Evolutionary conservation across 2,113 vertebrate species (phyloP).

Genomic region (Aphyosemion australe): DNA sequence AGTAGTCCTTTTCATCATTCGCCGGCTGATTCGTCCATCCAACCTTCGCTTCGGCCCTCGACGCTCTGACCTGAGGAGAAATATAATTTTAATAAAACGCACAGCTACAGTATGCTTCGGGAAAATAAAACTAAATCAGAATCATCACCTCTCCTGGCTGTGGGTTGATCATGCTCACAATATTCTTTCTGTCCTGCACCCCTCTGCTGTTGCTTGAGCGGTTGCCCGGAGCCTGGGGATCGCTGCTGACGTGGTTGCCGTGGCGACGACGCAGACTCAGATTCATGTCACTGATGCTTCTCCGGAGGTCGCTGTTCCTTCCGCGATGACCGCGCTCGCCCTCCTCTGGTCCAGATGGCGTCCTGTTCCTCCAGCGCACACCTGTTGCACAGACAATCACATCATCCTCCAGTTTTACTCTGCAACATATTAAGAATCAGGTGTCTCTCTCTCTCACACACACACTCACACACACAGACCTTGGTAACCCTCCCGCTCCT

Average conservation of each 20-base stretch:
- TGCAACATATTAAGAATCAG: background rate
- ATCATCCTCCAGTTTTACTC: conserved; percentile 1
- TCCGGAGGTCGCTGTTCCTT: conserved; percentile 86
- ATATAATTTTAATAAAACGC: no score
- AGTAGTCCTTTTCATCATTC: conserved; percentile 75
- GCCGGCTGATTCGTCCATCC: conserved; percentile 56
- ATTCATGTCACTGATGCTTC: conserved; percentile 94
- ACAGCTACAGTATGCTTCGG: no score
- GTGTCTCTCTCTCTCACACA: background rate
- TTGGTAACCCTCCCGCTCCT: conserved; percentile 71
- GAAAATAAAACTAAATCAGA: no score
- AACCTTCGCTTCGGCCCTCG: conserved; percentile 65
- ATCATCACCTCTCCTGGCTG: conserved; percentile 70
- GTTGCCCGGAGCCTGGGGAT: conserved; percentile 52
- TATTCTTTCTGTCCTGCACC: conserved; percentile 83
- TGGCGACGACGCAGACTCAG: conserved; percentile 85
- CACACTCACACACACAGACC: conserved; percentile 53
- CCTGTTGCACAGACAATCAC: conserved; percentile 60
- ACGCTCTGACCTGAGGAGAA: conserved; percentile 56
- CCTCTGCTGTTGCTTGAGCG: conserved; percentile 54
- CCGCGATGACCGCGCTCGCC: conserved; percentile 75
- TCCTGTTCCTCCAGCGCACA: conserved; percentile 85
- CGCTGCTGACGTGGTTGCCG: conserved; percentile 74
- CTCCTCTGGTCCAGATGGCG: conserved; percentile 80
- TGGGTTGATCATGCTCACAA: conserved; percentile 86